Percentiles rank a stretch among this genome's conserved stretches.
Evolutionary conservation across 2,888 invertebrate species (phyloP).

Genomic region (Parnassius orleans): DNA sequence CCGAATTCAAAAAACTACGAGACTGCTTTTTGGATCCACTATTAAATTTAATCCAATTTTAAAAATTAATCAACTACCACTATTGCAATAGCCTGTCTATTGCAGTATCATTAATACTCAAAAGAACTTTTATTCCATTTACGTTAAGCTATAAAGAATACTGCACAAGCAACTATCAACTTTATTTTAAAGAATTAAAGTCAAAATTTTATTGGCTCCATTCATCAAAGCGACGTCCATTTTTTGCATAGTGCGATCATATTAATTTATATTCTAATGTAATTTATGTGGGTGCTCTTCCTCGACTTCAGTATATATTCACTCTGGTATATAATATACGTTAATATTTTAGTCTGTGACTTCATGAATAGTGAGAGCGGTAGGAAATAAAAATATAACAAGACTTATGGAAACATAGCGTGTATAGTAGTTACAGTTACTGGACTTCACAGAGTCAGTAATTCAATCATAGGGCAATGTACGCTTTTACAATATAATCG

Average conservation of each 20-base stretch:
- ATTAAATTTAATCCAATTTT: not conserved
- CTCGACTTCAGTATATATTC: constrained; percentile 41
- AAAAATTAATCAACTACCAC: constrained; percentile 11
- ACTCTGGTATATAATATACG: constrained; percentile 25
- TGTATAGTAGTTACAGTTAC: too few species aligned
- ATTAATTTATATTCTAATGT: constrained; percentile 78
- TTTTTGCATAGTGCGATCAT: constrained; percentile 63
- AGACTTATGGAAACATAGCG: too few species aligned
- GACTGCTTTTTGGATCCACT: too few species aligned
- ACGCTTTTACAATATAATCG: too few species aligned
- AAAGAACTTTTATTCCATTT: constrained; percentile 18
- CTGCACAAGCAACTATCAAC: constrained; percentile 5
- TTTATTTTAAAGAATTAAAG: constrained; percentile 12
- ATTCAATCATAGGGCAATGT: too few species aligned
- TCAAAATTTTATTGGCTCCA: constrained; percentile 13
- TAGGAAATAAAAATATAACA: too few species aligned
- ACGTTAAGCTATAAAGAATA: constrained; percentile 16
- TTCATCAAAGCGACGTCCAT: constrained; percentile 34
- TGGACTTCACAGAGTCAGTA: too few species aligned
- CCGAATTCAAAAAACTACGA: too few species aligned
- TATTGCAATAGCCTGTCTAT: constrained; percentile 13
- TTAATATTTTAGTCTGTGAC: constrained; percentile 48
- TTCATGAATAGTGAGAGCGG: constrained; percentile 31
- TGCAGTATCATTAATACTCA: constrained; percentile 18
- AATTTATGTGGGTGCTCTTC: constrained; percentile 67